Percentiles rank a stretch among this genome's conserved stretches.
These are phyloP conservation scores for Gobio gobio DNA, from an alignment of 2,113 vertebrate genomes.

Conservation along the genomic window DNA sequence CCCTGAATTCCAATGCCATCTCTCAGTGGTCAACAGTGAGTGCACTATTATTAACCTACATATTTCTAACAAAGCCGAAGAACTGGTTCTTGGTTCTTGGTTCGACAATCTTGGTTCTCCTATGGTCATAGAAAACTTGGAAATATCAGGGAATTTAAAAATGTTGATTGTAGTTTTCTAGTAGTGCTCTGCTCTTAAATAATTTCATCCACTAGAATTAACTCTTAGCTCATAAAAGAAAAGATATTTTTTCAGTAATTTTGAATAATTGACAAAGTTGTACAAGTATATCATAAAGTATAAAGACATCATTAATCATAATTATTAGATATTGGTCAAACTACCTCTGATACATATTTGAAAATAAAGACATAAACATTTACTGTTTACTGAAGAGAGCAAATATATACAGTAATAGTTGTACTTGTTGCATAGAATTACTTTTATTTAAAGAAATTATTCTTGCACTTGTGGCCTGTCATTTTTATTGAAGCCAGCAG, in stretches of 20 bases:
- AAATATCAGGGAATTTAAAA: background rate
- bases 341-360: background rate
- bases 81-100: no score
- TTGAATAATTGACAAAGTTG: background rate
- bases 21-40: constrained; percentile 76
- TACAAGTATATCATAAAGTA: background rate
- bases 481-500: constrained; percentile 40
- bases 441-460: background rate
- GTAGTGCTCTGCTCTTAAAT: background rate
- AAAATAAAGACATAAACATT: background rate
- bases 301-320: background rate
- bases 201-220: background rate
- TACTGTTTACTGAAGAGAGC: background rate
- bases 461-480: background rate
- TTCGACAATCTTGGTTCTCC: background rate
- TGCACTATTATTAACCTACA: constrained; percentile 3
- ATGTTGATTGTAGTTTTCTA: background rate
- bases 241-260: background rate
- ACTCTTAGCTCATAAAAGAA: background rate
- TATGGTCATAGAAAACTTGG: background rate
- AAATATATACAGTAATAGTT: background rate
- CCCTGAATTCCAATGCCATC: constrained; percentile 71
- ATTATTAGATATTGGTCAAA: background rate
- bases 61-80: background rate
- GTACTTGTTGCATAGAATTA: background rate